Evolutionary conservation across 2,113 vertebrate species (phyloP).

Genomic region (Eubucco bourcierii): DNA sequence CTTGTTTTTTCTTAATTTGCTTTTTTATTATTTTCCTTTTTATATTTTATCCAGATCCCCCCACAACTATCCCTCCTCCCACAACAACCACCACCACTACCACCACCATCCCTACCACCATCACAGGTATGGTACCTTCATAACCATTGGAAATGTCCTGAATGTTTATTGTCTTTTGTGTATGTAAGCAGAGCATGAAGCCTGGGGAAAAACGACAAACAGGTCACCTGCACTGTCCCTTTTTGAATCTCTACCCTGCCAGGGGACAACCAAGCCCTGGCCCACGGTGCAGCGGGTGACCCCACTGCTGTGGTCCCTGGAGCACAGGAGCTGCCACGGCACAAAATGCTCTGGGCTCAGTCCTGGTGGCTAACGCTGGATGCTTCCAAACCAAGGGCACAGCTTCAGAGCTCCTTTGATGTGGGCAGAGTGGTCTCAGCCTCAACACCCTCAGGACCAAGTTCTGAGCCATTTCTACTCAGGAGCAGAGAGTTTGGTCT

Average conservation of each 20-base stretch:
- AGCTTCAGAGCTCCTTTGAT: not conserved
- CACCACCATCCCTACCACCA: slow-evolving; percentile 82
- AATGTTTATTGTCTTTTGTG: slow-evolving; percentile 75
- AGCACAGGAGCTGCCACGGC: not conserved
- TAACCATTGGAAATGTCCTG: slow-evolving; percentile 77
- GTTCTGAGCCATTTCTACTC: not conserved
- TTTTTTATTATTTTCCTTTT: slow-evolving; percentile 81
- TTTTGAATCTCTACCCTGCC: fast-evolving
- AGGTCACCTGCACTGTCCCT: not conserved
- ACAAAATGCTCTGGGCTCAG: not conserved
- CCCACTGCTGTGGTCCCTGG: not conserved
- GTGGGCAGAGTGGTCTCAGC: fast-evolving
- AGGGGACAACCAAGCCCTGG: not conserved
- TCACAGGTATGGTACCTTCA: slow-evolving; percentile 85
- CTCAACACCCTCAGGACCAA: fast-evolving
- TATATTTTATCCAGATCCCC: slow-evolving; percentile 87
- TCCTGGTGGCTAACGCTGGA: not conserved
- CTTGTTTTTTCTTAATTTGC: slow-evolving; percentile 77
- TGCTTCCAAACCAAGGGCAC: fast-evolving
- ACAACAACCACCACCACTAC: slow-evolving; percentile 85
- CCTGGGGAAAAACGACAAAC: slow-evolving; percentile 32
- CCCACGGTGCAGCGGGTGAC: fast-evolving
- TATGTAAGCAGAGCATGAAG: slow-evolving; percentile 48
- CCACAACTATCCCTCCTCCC: slow-evolving; percentile 87
- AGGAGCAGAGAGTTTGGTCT: not conserved